Evolutionary conservation across 2,888 invertebrate species (phyloP).

Genomic region (Leptopilina drosophilae): DNA sequence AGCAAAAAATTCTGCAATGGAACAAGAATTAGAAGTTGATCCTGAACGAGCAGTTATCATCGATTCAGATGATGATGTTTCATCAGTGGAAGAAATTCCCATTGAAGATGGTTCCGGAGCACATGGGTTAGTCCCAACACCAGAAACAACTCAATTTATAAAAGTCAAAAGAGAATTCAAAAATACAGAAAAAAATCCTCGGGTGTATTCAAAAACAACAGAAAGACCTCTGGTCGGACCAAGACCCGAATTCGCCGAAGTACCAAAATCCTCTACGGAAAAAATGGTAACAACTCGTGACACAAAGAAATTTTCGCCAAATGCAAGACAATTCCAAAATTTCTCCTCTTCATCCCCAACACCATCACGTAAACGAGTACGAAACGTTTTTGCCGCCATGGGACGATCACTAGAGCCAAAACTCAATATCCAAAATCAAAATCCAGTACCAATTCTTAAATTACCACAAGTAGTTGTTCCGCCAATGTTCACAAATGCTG

Average conservation of each 20-base stretch:
- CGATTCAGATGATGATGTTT: neutral
- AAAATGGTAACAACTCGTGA: neutral
- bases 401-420: neutral
- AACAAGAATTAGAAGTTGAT: neutral
- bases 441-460: neutral
- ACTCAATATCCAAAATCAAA: neutral
- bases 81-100: neutral
- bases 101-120: constrained; percentile 26
- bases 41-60: neutral
- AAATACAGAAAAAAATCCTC: neutral
- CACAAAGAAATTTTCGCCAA: neutral
- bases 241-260: constrained; percentile 2
- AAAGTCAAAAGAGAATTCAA: neutral
- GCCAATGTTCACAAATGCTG: no score
- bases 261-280: constrained; percentile 6
- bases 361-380: neutral
- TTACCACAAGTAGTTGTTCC: no score
- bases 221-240: neutral
- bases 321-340: neutral
- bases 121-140: neutral
- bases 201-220: neutral
- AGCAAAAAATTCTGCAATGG: constrained; percentile 26
- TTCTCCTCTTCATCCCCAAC: neutral
- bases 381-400: neutral
- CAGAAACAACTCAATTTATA: neutral